A percentile compares a stretch with the other conserved stretches of the same genome.
Conservation (phyloP, 2,113 vertebrate species). For the Neogale vison region DNA sequence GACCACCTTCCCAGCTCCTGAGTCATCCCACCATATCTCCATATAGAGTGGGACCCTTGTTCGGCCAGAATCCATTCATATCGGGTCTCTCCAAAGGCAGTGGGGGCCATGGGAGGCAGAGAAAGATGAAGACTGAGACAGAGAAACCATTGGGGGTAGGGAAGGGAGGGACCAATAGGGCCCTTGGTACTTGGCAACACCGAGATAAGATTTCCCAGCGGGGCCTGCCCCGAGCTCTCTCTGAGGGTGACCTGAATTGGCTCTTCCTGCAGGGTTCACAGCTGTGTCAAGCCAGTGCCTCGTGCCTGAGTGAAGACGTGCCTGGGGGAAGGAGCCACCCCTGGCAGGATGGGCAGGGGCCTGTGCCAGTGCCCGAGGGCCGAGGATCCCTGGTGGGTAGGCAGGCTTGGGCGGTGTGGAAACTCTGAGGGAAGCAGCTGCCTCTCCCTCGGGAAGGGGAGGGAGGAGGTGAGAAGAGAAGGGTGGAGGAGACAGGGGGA, state of each 20-base stretch:
- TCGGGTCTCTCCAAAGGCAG: not conserved
- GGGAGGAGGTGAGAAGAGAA: not conserved
- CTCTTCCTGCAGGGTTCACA: not conserved
- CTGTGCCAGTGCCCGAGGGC: not conserved
- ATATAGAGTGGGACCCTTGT: not conserved
- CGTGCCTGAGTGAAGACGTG: not conserved
- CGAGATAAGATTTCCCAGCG: not conserved
- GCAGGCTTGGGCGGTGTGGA: not conserved
- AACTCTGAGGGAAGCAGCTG: not conserved
- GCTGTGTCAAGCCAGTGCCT: not conserved
- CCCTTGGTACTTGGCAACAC: not conserved
- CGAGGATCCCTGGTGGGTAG: not conserved
- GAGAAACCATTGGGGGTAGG: not conserved
- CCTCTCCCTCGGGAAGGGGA: not conserved
- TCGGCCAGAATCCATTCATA: not conserved
- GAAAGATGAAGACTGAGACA: not conserved
- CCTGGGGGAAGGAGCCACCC: not conserved
- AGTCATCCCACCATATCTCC: fast-evolving
- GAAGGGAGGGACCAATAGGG: not conserved
- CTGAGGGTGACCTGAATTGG: not conserved
- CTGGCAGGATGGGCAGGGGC: not conserved
- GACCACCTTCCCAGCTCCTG: not conserved
- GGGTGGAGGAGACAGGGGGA: not conserved
- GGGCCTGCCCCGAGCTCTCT: not conserved
- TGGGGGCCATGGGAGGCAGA: not conserved